Base-by-base conservation (phyloP, 2,797 vertebrate species). In the Malurus splendens region DNA sequence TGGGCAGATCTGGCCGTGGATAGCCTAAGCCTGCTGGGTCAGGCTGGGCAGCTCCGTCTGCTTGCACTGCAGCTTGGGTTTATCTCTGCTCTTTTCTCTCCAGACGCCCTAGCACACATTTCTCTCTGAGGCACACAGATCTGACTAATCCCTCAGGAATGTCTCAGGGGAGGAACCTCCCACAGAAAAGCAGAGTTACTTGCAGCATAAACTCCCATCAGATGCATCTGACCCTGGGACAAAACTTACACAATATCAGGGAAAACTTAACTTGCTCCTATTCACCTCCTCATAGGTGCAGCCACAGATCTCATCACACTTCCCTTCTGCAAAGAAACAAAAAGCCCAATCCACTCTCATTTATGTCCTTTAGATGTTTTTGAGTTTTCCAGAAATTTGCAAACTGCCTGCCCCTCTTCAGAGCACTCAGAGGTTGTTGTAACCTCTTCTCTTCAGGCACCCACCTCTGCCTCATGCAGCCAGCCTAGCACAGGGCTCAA, bases 381-480 rank as follows among this genome's bases (percentile, higher is more conserved):
- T 41, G 22, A 66, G 17, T 66, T 74, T 72, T 76, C 36, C 19
- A 77, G 36, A 77, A 20, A 51, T 62, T n/a, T n/a, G 9, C 47
- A 41, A 65, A 33, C 19, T 2, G 6, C 80, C 96, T 94, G 97
- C 96, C 95, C 4, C 92, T 97, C 55, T 94, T 97, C 55, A 98
- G 82, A 64, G 94, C 97, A 89, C 96, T 96, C 12, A 98, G 73
- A 73, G 94, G 97, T 93, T 98, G 85, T 92, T 98, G 88, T 97
- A 98, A 95, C 96, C 98, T 97, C 95, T 95, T 84, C 96, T 96
- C 91, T 97, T 98, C 79, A 98, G 95, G 80, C 86, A 96, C 32
- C 97, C 95, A 5, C 97, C 97, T 96, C 95, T 96, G 80, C 94
- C 97, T 66, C 97, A 97, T 8, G 98, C 97, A 81, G 98, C 80